Conservation (phyloP, 2,888 invertebrate genomes). For the Orchesella flavescens region DNA sequence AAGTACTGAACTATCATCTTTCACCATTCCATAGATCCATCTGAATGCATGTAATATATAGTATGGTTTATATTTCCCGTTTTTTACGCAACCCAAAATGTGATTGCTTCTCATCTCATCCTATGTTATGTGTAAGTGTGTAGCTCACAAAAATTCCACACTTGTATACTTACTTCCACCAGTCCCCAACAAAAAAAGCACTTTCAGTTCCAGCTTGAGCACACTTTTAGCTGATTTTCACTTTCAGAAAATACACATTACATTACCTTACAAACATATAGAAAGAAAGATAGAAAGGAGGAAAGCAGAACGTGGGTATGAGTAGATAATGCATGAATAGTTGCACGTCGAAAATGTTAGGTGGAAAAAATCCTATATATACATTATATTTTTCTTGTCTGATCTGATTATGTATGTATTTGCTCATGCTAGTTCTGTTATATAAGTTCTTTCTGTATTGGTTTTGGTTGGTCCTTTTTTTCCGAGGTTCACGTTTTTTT, state of each 20-base stretch:
- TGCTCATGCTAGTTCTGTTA: neutral
- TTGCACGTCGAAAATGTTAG: too few species aligned
- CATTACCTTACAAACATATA: neutral
- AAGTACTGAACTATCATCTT: neutral
- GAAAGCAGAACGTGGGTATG: neutral
- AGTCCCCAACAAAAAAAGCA: neutral
- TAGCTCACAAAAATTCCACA: conserved; percentile 28
- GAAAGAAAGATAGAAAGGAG: neutral
- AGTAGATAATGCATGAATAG: too few species aligned
- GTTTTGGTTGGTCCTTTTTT: conserved; percentile 3
- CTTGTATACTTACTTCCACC: neutral
- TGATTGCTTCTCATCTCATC: conserved; percentile 31
- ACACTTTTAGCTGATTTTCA: conserved; percentile 39
- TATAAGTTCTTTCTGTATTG: neutral
- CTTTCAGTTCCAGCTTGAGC: neutral
- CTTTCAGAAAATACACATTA: conserved; percentile 15
- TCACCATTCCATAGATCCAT: too few species aligned
- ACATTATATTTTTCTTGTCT: neutral
- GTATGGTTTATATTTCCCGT: too few species aligned
- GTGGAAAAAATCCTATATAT: neutral
- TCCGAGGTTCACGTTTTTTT: conserved; percentile 1
- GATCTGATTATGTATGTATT: neutral
- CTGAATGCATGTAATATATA: too few species aligned
- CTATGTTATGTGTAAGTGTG: too few species aligned
- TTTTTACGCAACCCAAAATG: conserved; percentile 30